Base-by-base conservation (phyloP, 35 echinoderm and acorn worm genomes). In the Heliocidaris erythrogramma region DNA sequence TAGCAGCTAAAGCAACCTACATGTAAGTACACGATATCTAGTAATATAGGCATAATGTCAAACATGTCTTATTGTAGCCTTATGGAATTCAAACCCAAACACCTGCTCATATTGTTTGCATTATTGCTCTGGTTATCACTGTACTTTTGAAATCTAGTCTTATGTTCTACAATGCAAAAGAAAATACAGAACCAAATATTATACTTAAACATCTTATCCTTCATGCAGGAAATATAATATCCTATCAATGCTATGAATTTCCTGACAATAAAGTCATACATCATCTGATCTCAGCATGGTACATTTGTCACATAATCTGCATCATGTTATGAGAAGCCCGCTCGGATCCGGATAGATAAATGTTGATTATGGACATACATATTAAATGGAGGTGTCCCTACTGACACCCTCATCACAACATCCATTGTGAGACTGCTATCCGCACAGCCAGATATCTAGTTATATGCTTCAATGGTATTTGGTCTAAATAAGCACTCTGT, bases 401-500 rank as follows among this genome's bases (percentile, higher is more conserved):
- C 4, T 78, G 65, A 24, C 65, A 78, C 65, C 65, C 18, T 78
- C 65, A n/a, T 78, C 65, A 78, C 27, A 78, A 78, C 65, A 78
- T 24, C 65, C 65, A 78, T 78, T 78, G 65, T 78, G 65, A 78
- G 65, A n/a, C 18, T 18, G 18, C 65, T 27, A 78, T 21, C 21
- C 21, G 65, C 18, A 78, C 17, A 78, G 65, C 65, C 21, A 78
- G 65, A 18, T 78, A 78, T 78, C 65, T 78, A n/a, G 65, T 78
- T 78, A 78, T 78, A 78, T 78, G 65, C 65, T 78, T 78, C 65
- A 78, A 78, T n/a, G 65, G 65, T 78, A 78, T 78, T 78, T 78
- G 65, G 65, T 78, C 65, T 78, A 78, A 78, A 78, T 78, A 78
- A 78, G 18, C 65, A 78, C 65, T 78, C 65, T 24, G 5, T 78